phyloP scores from a whole-genome alignment of 2,888 invertebrate genomes.

The Shargacucullia verbasci region DNA sequence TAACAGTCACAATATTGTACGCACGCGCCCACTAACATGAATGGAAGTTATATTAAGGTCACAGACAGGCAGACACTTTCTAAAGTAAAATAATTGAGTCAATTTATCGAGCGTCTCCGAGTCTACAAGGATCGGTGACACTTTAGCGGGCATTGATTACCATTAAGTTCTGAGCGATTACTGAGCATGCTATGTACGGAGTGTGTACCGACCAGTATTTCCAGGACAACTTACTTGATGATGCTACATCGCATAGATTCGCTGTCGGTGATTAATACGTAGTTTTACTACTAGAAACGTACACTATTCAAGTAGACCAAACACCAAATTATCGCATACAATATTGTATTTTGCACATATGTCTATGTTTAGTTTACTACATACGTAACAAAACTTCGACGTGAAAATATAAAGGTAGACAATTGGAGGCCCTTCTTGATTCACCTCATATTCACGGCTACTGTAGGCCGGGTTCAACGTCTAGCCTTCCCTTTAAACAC shows the following conservation, averaged over 20 bases:
- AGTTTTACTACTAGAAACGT: conserved; percentile 27
- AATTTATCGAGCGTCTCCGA: conserved; percentile 72
- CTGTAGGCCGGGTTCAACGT: conserved; percentile 71
- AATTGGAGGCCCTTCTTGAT: conserved; percentile 54
- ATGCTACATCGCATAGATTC: conserved; percentile 39
- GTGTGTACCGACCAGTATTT: conserved; percentile 33
- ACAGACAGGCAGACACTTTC: conserved; percentile 71
- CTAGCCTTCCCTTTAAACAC: conserved; percentile 80
- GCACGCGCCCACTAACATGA: conserved; percentile 63
- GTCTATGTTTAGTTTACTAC: conserved; percentile 17
- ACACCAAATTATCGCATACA: conserved; percentile 22
- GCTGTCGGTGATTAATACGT: conserved; percentile 42
- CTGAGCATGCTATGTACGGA: conserved; percentile 44
- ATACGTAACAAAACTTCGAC: conserved; percentile 27
- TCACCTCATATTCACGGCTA: conserved; percentile 52
- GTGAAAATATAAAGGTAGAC: conserved; percentile 47
- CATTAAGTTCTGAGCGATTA: conserved; percentile 56
- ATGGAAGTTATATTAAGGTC: conserved; percentile 76
- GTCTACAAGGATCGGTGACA: conserved; percentile 75
- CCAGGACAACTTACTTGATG: conserved; percentile 31
- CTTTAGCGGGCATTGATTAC: conserved; percentile 63
- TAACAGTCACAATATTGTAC: conserved; percentile 62
- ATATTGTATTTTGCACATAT: conserved; percentile 24
- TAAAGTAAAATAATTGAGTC: conserved; percentile 78
- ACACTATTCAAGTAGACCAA: conserved; percentile 7